phyloP scores from a whole-genome alignment of 2,888 invertebrate genomes.

The Bhutanitis thaidina region DNA sequence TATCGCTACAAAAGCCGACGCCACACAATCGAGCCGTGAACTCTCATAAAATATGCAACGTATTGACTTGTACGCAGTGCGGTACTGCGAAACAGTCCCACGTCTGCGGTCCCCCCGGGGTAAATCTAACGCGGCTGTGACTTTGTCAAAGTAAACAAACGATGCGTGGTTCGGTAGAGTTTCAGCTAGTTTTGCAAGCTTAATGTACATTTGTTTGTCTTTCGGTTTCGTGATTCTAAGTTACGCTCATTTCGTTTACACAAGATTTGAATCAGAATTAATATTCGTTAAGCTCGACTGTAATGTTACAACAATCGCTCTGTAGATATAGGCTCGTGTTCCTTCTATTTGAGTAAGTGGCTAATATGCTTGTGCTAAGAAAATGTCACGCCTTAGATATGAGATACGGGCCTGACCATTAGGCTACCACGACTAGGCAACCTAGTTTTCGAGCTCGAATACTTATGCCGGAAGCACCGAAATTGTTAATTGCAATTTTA shows the following conservation, averaged over 20 bases:
- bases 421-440: too few species aligned
- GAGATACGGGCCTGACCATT: too few species aligned
- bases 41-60: slow-evolving; percentile 73
- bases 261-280: slow-evolving; percentile 21
- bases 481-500: too few species aligned
- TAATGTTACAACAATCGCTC: too few species aligned
- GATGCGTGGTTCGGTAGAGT: slow-evolving; percentile 43
- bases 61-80: slow-evolving; percentile 65
- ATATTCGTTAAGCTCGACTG: background rate
- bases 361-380: too few species aligned
- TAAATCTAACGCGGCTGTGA: slow-evolving; percentile 47
- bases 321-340: too few species aligned
- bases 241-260: slow-evolving; percentile 28
- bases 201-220: slow-evolving; percentile 37
- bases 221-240: slow-evolving; percentile 41
- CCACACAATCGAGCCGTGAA: slow-evolving; percentile 38
- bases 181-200: slow-evolving; percentile 44
- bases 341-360: too few species aligned
- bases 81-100: slow-evolving; percentile 51
- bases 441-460: too few species aligned
- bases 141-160: slow-evolving; percentile 62
- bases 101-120: slow-evolving; percentile 40
- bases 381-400: too few species aligned
- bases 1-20: slow-evolving; percentile 24
- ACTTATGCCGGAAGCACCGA: too few species aligned